These are phyloP conservation scores for Pachyseris speciosa DNA, from an alignment of 64 coral and sea anemone species.

Conservation along the genomic window DNA sequence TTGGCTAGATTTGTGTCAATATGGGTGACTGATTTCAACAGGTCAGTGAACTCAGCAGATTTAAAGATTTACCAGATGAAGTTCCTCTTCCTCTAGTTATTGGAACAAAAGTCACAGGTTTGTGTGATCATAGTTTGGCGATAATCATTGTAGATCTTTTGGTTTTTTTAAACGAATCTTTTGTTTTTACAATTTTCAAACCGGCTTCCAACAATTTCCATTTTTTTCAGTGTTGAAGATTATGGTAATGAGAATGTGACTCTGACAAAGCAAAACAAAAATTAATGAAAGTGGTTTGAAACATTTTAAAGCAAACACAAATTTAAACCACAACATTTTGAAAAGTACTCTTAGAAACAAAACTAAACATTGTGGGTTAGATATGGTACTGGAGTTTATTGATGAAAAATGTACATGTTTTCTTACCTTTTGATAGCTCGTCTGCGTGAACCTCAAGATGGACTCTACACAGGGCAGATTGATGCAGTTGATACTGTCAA, in stretches of 20 bases:
- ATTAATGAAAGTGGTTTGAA: too few relatives aligned
- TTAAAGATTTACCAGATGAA: slow-evolving; percentile 95
- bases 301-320: too few relatives aligned
- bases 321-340: too few relatives aligned
- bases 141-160: neutral
- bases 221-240: too few relatives aligned
- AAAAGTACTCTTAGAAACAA: too few relatives aligned
- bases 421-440: slow-evolving; percentile 54
- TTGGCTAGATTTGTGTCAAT: neutral
- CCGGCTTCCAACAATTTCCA: too few relatives aligned
- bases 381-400: too few relatives aligned
- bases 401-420: neutral
- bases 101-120: slow-evolving; percentile 98
- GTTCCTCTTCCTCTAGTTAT: slow-evolving; percentile 93
- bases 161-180: neutral
- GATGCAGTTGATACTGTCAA: slow-evolving; percentile 95
- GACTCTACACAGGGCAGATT: slow-evolving; percentile 96
- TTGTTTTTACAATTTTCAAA: too few relatives aligned
- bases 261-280: too few relatives aligned
- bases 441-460: slow-evolving; percentile 87
- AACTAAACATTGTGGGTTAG: too few relatives aligned
- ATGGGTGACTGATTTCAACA: neutral
- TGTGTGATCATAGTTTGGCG: neutral
- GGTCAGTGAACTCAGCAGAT: slow-evolving; percentile 91
- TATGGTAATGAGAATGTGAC: too few relatives aligned